Percentiles rank a stretch among this genome's conserved stretches.
phyloP scores from a whole-genome alignment of 2,888 invertebrate species.

The Epiblema foenella region DNA sequence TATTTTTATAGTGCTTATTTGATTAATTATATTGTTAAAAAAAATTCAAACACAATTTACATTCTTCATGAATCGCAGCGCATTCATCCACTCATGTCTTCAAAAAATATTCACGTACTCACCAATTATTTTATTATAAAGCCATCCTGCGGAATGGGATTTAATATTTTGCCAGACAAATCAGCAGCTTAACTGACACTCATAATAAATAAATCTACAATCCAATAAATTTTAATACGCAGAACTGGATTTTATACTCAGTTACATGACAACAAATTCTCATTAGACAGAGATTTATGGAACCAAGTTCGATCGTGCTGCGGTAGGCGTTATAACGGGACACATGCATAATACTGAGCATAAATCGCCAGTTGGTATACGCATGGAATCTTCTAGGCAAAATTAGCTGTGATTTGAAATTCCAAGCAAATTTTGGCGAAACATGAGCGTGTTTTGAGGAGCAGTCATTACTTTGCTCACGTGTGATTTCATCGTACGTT shows the following conservation, averaged over 20 bases:
- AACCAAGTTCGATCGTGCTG: constrained; percentile 51
- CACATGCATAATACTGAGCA: constrained; percentile 51
- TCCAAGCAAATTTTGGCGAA: constrained; percentile 26
- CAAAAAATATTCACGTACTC: no score
- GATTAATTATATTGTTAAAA: no score
- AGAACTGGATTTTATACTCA: constrained; percentile 48
- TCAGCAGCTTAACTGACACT: constrained; percentile 17
- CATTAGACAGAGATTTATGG: constrained; percentile 55
- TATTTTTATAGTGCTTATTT: no score
- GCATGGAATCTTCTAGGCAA: constrained; percentile 26
- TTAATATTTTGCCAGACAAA: constrained; percentile 9
- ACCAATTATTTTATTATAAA: neutral
- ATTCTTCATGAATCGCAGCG: no score
- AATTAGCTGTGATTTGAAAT: constrained; percentile 24
- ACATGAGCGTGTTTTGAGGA: constrained; percentile 22
- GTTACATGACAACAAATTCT: constrained; percentile 54
- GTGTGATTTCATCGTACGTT: neutral
- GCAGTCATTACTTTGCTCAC: constrained; percentile 9
- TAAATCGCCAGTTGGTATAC: constrained; percentile 48
- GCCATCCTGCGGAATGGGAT: no score
- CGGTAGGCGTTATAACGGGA: constrained; percentile 51
- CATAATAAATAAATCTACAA: constrained; percentile 35
- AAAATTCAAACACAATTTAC: no score
- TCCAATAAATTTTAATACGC: constrained; percentile 42
- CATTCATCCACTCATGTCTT: no score